Evolutionary conservation across 2,888 invertebrate genomes (phyloP).

Genomic region (Onthophagus sagittarius): DNA sequence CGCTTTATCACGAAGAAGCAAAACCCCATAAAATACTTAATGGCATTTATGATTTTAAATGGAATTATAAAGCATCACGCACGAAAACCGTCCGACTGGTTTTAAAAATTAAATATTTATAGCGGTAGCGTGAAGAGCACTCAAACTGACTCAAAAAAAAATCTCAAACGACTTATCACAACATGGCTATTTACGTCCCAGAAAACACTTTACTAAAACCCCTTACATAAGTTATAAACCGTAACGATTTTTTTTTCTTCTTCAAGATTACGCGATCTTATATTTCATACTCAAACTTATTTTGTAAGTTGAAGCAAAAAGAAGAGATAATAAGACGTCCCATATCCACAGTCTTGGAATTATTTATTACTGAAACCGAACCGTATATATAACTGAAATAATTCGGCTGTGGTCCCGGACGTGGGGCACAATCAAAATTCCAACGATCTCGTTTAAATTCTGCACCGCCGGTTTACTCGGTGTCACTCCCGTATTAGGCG

Average conservation of each 20-base stretch:
- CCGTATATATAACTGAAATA: conserved; percentile 22
- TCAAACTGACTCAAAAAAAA: neutral
- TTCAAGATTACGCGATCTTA: neutral
- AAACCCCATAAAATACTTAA: neutral
- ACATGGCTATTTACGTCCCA: neutral
- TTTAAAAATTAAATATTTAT: neutral
- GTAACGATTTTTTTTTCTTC: neutral
- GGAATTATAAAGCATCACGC: neutral
- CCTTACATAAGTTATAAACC: neutral
- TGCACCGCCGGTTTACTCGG: conserved; percentile 18
- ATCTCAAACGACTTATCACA: neutral
- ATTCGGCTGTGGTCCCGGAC: conserved; percentile 20
- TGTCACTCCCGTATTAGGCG: conserved; percentile 24
- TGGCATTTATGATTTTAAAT: neutral
- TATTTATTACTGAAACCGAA: conserved; percentile 12
- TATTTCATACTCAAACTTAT: no score
- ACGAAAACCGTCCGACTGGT: neutral
- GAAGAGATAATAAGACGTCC: conserved; percentile 19
- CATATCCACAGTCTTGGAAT: conserved; percentile 3
- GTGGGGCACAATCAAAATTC: conserved; percentile 20
- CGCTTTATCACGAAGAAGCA: neutral
- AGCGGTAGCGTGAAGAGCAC: neutral
- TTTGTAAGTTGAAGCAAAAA: neutral
- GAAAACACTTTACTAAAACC: neutral
- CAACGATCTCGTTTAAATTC: conserved; percentile 22